A percentile compares a stretch with the other conserved stretches of the same genome.
Evolutionary conservation across 2,113 vertebrate genomes (phyloP).

Genomic region (Myrmecophaga tridactyla): DNA sequence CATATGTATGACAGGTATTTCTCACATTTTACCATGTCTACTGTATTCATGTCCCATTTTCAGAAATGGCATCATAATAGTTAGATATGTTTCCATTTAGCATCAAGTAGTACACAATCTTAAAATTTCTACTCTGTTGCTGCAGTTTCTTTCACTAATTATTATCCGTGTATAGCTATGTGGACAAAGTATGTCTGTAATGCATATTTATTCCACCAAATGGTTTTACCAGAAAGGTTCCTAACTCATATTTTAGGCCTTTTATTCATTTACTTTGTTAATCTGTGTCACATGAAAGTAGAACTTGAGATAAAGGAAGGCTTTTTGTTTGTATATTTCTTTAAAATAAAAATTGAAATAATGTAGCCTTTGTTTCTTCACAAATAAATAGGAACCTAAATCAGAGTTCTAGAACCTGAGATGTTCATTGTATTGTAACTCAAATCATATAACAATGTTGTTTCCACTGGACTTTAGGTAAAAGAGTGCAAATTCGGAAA

Average conservation of each 20-base stretch:
- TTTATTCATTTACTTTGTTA: background rate
- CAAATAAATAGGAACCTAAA: slow-evolving; percentile 33
- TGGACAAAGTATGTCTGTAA: slow-evolving; percentile 14
- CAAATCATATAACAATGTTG: slow-evolving; percentile 20
- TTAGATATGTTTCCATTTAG: background rate
- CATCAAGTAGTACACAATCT: background rate
- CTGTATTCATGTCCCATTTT: background rate
- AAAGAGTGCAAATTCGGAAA: slow-evolving; percentile 88
- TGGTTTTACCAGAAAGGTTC: background rate
- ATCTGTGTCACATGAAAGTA: background rate
- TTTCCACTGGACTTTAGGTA: slow-evolving; percentile 82
- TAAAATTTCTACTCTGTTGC: slow-evolving; percentile 9
- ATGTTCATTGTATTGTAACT: background rate
- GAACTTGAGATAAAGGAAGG: background rate
- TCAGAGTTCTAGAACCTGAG: slow-evolving; percentile 14
- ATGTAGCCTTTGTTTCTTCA: slow-evolving; percentile 43
- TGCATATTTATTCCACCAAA: slow-evolving; percentile 30
- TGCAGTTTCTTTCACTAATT: background rate
- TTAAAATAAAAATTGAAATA: slow-evolving; percentile 43
- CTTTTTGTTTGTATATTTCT: background rate
- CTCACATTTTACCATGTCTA: background rate
- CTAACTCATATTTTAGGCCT: background rate
- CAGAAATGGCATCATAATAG: background rate
- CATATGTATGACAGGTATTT: background rate
- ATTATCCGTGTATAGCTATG: background rate